Percentiles rank a stretch among this genome's conserved stretches.
Conservation (phyloP, 2,113 vertebrate genomes). For the Scatophagus argus region DNA sequence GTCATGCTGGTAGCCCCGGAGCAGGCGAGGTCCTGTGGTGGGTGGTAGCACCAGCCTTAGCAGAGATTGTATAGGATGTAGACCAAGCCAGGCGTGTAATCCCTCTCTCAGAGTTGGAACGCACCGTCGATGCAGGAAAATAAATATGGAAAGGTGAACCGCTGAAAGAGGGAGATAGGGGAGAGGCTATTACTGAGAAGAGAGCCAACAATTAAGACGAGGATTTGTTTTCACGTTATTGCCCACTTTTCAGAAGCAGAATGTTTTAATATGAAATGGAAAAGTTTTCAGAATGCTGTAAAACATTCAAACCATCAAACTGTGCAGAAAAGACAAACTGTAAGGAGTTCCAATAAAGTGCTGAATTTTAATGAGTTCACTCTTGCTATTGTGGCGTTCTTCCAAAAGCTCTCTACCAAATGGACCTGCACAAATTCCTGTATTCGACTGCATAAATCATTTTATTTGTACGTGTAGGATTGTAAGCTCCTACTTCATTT, state of each 20-base stretch:
- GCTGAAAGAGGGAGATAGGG: constrained; percentile 46
- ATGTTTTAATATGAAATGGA: not conserved
- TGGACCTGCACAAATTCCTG: constrained; percentile 15
- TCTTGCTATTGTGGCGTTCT: not conserved
- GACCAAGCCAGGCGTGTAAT: constrained; percentile 74
- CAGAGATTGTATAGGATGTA: constrained; percentile 70
- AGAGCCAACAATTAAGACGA: constrained; percentile 12
- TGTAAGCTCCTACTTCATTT: constrained; percentile 55
- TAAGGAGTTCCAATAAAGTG: not conserved
- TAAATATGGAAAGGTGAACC: constrained; percentile 68
- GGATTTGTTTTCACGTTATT: constrained; percentile 8
- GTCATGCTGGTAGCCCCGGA: constrained; percentile 80
- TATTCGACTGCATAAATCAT: constrained; percentile 15
- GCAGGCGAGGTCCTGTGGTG: constrained; percentile 56
- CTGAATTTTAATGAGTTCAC: constrained; percentile 7
- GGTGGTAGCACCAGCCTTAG: constrained; percentile 69
- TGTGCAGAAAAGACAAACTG: not conserved
- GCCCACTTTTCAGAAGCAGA: not conserved
- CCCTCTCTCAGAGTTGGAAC: constrained; percentile 60
- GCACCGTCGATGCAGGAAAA: constrained; percentile 59
- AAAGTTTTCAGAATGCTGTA: not conserved
- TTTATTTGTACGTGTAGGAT: not conserved
- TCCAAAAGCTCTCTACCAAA: constrained; percentile 6
- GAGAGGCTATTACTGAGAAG: constrained; percentile 14
- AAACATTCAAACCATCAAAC: constrained; percentile 10